phyloP scores from a whole-genome alignment of 2,797 vertebrate genomes.

The Melanogrammus aeglefinus region DNA sequence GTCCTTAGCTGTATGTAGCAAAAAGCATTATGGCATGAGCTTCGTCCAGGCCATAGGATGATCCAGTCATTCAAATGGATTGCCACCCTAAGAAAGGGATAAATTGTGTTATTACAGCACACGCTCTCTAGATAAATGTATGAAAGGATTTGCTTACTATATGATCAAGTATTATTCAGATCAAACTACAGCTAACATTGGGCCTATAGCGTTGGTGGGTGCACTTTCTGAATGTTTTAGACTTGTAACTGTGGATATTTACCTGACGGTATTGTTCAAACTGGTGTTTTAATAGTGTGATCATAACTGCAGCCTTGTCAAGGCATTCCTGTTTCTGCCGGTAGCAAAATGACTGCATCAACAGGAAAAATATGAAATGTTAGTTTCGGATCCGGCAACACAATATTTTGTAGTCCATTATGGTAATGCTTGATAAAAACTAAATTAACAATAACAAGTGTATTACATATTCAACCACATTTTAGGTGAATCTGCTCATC shows the following conservation, averaged over 20 bases:
- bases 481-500: neutral
- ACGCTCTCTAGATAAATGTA: neutral
- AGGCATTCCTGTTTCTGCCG: constrained; percentile 54
- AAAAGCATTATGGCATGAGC: neutral
- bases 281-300: constrained; percentile 58
- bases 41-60: neutral
- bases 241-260: neutral
- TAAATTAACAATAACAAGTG: neutral
- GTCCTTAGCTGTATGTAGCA: constrained; percentile 3
- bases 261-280: constrained; percentile 38
- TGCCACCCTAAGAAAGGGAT: constrained; percentile 55
- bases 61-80: constrained; percentile 46
- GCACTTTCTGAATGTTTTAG: neutral
- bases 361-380: constrained; percentile 50
- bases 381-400: neutral
- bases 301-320: constrained; percentile 54
- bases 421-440: neutral
- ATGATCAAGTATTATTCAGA: neutral
- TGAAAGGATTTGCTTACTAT: neutral
- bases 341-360: neutral
- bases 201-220: neutral
- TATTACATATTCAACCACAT: neutral
- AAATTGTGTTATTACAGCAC: neutral
- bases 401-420: neutral
- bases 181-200: neutral